phyloP scores from a whole-genome alignment of 2,797 vertebrate genomes.

The Lithobates sylvaticus region DNA sequence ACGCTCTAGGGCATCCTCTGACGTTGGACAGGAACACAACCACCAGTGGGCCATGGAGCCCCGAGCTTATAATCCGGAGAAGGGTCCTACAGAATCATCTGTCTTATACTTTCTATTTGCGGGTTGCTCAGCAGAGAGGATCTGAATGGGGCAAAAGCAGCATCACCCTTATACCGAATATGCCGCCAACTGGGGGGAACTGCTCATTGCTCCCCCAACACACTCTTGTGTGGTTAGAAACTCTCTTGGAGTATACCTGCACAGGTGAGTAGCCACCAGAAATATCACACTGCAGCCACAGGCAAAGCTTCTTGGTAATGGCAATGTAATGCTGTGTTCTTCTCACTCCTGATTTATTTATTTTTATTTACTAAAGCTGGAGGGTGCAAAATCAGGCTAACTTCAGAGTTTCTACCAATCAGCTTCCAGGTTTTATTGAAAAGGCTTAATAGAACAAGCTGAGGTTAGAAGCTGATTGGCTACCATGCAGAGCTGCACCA shows the following conservation, averaged over 20 bases:
- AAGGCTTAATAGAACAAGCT: too few relatives aligned
- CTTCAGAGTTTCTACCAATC: too few relatives aligned
- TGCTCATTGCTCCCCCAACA: constrained; percentile 75
- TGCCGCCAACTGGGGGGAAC: constrained; percentile 74
- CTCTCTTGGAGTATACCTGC: constrained; percentile 77
- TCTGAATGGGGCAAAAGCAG: constrained; percentile 72
- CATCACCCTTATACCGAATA: constrained; percentile 68
- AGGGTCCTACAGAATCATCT: constrained; percentile 68
- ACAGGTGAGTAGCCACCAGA: constrained; percentile 70
- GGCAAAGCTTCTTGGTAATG: not conserved
- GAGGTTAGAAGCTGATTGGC: too few relatives aligned
- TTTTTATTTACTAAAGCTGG: too few relatives aligned
- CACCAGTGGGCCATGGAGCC: constrained; percentile 68
- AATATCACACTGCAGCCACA: not conserved
- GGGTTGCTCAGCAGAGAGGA: constrained; percentile 68
- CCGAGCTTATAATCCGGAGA: constrained; percentile 73
- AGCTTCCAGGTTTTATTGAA: too few relatives aligned
- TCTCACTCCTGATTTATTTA: not conserved
- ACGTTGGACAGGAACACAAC: constrained; percentile 70
- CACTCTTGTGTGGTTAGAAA: constrained; percentile 73
- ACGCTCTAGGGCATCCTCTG: constrained; percentile 66
- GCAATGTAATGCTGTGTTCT: not conserved
- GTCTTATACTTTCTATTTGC: constrained; percentile 77
- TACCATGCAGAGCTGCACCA: too few relatives aligned
- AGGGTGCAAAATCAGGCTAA: too few relatives aligned